Evolutionary conservation across 2,888 invertebrate genomes (phyloP), one percentile per base, ranked within the genome.

Genomic region (Autographa pulchrina): DNA sequence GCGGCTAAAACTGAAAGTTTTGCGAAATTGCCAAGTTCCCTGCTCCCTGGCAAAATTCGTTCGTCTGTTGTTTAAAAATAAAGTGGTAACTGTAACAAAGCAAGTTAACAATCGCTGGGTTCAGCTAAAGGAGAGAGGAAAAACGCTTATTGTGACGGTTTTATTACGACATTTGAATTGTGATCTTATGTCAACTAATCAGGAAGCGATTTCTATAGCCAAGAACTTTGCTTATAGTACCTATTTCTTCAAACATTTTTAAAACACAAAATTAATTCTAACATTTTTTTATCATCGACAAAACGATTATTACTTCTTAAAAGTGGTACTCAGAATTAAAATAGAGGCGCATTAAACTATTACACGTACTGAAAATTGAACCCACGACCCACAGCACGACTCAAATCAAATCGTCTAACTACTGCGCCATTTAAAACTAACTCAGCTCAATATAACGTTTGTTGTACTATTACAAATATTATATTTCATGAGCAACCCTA

Each of bases 1-100:
- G 43, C 69, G 41, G 54, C 54, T 72, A 62, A 70, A 76, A 72
- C 14, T 7, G 58, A 76, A 80, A 79, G 69, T 82, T 79, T 82
- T 64, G 48, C 63, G 16, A 56, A 72, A 82, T 65, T 67, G 63
- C 65, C 32, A 79, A 79, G 76, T 74, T 61, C 31, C 14, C 61
- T 18, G 76, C 72, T 61, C 31, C 14, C 61, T 18, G 48, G 38
- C 35, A 59, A 66, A 70, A 25, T 69, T 71, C 20, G 43, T 69
- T 71, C 63, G 62, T 43, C 32, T 68, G 56, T 68, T 58, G 72
- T 65, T 68, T 62, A 70, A 75, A 78, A 74, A 76, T 67, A 3
- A 43, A 69, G 35, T 58, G 14, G 56, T 25, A 68, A 25, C 11
- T 11, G 32, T 43, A 59, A 63, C 59, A 62, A 65, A 64, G n/a